Base-by-base conservation (phyloP, 2,888 invertebrate genomes). In the Kuschelorhynchus macadamiae region DNA sequence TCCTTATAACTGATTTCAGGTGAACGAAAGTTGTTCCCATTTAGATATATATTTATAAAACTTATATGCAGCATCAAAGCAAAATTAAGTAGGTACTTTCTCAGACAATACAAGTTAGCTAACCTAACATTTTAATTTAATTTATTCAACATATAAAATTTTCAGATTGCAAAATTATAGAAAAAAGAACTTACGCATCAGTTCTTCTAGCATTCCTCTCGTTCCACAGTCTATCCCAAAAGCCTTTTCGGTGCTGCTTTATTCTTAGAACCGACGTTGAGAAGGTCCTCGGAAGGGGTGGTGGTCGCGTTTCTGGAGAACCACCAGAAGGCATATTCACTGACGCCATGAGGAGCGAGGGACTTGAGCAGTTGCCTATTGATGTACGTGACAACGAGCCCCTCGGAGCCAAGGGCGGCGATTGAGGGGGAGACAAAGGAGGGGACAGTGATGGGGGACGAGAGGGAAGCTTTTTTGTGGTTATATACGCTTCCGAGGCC, bases 161-260 rank as follows among this genome's bases (percentile, higher is more conserved):
- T n/a, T n/a, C n/a, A n/a, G n/a, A n/a, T n/a, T n/a, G n/a, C n/a
- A n/a, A n/a, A n/a, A n/a, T n/a, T n/a, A n/a, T n/a, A 25, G 25
- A 25, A 25, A 25, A 47, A 56, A 41, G 20, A 60, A 65, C 66
- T 70, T 62, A 70, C 67, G 53, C 49, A 21, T 85, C 75, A 88
- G 88, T 67, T 81, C 90, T 89, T 74, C 90, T 85, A 73, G 88
- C 88, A 68, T 87, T 88, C 75, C 89, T 87, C 74, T 91, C 89
- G 76, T 90, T 89, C 89, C 90, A 91, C 84, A 92, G 92, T 83
- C 93, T 92, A 80, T 93, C 92, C 94, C 94, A 94, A 83, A 94
- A 95, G 47, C 91, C 88, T 70, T 91, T 90, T 76, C 93, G 86
- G 81, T 91, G 89, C 79, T 25, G 53, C 55, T 92, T 91, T 80